Conservation (phyloP, 2,888 invertebrate species). For the Brachyopa scutellaris region DNA sequence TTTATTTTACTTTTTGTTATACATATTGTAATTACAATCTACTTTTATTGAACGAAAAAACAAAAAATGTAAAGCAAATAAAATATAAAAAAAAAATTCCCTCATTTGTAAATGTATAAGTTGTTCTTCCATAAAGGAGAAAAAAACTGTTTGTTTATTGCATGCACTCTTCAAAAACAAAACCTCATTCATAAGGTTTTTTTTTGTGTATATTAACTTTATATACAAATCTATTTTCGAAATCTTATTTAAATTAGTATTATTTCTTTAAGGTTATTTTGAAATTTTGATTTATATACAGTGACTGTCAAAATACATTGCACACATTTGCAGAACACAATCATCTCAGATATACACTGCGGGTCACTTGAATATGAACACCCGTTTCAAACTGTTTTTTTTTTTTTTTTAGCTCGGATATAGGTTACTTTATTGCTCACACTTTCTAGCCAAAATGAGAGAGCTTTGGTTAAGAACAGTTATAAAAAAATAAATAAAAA, state of each 20-base stretch:
- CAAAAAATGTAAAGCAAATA: constrained; percentile 6
- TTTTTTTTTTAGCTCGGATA: too few relatives aligned
- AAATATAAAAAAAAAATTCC: constrained; percentile 37
- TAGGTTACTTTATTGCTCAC: too few relatives aligned
- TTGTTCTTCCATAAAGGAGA: not conserved
- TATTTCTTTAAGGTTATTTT: not conserved
- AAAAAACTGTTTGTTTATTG: constrained; percentile 25
- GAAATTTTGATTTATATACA: constrained; percentile 25
- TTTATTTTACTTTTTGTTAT: constrained; percentile 6
- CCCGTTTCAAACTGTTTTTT: too few relatives aligned
- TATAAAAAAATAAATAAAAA: too few relatives aligned
- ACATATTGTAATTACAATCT: constrained; percentile 28
- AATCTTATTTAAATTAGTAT: constrained; percentile 4
- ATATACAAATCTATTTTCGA: constrained; percentile 52
- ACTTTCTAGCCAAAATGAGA: too few relatives aligned
- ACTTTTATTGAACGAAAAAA: constrained; percentile 31
- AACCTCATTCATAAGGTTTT: not conserved
- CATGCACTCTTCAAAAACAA: constrained; percentile 23
- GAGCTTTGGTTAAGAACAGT: too few relatives aligned
- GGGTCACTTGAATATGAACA: too few relatives aligned
- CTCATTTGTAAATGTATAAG: constrained; percentile 44
- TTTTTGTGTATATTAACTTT: constrained; percentile 26
- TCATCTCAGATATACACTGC: too few relatives aligned
- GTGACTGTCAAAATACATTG: constrained; percentile 21
- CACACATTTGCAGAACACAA: too few relatives aligned